Base-by-base conservation (phyloP, 2,797 vertebrate genomes). In the Sebastes matsubarae region DNA sequence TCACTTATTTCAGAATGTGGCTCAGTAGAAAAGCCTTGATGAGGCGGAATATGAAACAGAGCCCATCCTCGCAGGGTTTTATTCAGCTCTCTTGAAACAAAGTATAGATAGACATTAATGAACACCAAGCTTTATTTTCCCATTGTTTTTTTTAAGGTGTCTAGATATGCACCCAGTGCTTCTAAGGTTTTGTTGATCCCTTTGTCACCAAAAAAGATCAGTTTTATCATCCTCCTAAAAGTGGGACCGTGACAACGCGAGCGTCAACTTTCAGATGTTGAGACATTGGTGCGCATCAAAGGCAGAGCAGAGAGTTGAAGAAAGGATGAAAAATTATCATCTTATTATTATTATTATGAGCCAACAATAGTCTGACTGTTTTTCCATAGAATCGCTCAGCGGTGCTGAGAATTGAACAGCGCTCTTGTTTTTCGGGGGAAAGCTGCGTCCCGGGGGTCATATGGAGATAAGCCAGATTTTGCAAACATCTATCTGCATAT, bases 401-500 rank as follows among this genome's bases (percentile, higher is more conserved):
- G 63, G 82, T 79, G 82, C 87, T 90, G 86, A 84, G 89, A 92
- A 75, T 71, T 83, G 80, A 89, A 80, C 79, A 82, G 72, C 34
- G 63, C 76, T 84, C 68, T 87, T 94, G 88, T 90, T 89, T 89
- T 89, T 34, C 13, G 46, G 80, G 79, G 78, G 71, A 82, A 79
- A 79, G 79, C 83, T 72, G 1, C 5, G 4, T 93, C 92, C 90
- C 92, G 2, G 57, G 92, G 88, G 89, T 91, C 83, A 55, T 92
- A 90, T 91, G 89, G 82, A 93, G 90, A 92, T 92, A 80, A 90
- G 86, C 75, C 85, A 80, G 88, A 89, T 68, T 91, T 87, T 91
- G 85, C 82, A 90, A 93, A 93, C 90, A 90, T 92, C 76, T 87
- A 84, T 94, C 90, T 94, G 92, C 92, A 93, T 93, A 92, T 89